Evolutionary conservation across 1,140 invertebrate genomes (phyloP).

Genomic region (Zaprionus davidi): DNA sequence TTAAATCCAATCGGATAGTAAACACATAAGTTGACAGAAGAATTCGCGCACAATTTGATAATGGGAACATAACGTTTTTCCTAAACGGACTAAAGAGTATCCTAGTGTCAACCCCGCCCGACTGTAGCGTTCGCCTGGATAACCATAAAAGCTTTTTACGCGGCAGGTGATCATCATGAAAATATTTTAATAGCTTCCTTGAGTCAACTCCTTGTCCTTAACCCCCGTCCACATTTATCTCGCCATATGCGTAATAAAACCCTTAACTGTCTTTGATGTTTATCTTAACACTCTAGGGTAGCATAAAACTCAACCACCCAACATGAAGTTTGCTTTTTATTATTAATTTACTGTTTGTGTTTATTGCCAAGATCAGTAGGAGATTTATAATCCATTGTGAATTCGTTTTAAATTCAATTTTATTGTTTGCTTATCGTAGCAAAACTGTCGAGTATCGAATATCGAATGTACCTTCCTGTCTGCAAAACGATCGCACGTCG

Average conservation of each 20-base stretch:
- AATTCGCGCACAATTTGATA: too few relatives aligned
- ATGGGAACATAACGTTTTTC: too few relatives aligned
- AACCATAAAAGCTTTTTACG: conserved; percentile 73
- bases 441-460: conserved; percentile 12
- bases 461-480: conserved; percentile 62
- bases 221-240: conserved; percentile 50
- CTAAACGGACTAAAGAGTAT: too few relatives aligned
- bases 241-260: conserved; percentile 54
- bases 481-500: conserved; percentile 53
- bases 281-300: conserved; percentile 45
- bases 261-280: conserved; percentile 65
- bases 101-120: too few relatives aligned
- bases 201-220: conserved; percentile 19
- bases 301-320: conserved; percentile 36
- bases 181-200: conserved; percentile 19
- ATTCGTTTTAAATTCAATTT: background rate
- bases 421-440: background rate
- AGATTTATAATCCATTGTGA: background rate
- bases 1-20: too few relatives aligned
- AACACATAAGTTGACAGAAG: too few relatives aligned
- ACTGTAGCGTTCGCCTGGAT: too few relatives aligned
- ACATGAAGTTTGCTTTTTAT: conserved; percentile 2
- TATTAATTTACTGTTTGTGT: conserved; percentile 2
- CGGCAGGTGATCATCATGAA: conserved; percentile 66
- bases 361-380: background rate